Conservation (phyloP, 2,888 invertebrate genomes). For the Cephus spinipes region DNA sequence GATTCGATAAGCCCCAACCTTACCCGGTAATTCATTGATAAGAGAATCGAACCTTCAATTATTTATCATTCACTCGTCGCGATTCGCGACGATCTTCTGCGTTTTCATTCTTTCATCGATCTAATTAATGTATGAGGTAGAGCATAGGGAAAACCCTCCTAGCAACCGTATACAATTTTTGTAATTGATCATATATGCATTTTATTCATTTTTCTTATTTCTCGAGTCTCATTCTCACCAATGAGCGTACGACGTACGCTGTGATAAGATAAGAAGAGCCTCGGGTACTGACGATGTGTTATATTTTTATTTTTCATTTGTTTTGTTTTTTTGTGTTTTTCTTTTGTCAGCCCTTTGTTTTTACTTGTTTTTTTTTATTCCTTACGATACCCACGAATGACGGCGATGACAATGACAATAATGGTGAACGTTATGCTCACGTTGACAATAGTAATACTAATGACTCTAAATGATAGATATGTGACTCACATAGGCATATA, state of each 20-base stretch:
- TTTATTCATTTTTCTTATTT: constrained; percentile 11
- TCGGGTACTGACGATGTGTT: constrained; percentile 26
- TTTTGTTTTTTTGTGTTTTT: constrained; percentile 8
- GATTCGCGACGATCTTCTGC: neutral
- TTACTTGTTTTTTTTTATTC: constrained; percentile 1
- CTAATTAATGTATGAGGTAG: neutral
- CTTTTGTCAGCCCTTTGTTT: constrained; percentile 2
- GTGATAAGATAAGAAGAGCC: constrained; percentile 40
- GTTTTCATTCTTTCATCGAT: neutral
- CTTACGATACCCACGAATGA: constrained; percentile 3
- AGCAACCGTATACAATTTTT: neutral
- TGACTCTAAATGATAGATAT: constrained; percentile 3
- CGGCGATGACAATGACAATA: constrained; percentile 26
- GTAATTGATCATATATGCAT: neutral
- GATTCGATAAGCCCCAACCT: neutral
- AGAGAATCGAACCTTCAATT: neutral
- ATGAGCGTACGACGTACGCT: constrained; percentile 48
- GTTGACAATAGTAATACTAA: neutral
- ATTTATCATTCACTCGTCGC: no score
- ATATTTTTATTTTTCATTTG: constrained; percentile 22
- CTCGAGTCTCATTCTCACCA: constrained; percentile 34
- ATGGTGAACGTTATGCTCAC: constrained; percentile 16
- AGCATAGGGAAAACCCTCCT: neutral
- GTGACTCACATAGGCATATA: constrained; percentile 9
- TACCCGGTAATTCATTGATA: neutral